Percentiles rank a stretch among this genome's conserved stretches.
phyloP scores from a whole-genome alignment of 2,113 vertebrate species.

The Rhizomys pruinosus region DNA sequence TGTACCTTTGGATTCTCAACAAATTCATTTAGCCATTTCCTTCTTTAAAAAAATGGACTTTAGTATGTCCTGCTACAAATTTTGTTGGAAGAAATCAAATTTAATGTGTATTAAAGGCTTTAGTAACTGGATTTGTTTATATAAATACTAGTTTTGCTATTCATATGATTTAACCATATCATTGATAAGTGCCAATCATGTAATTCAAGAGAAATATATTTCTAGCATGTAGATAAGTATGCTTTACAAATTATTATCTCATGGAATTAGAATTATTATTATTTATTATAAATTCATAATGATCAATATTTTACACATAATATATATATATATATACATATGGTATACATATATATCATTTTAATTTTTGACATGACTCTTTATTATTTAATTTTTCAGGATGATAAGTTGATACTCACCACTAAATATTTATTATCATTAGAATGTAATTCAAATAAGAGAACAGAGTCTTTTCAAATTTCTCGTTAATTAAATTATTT shows the following conservation, averaged over 20 bases:
- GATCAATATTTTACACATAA: not conserved
- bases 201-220: conserved; percentile 20
- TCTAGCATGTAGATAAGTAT: not conserved
- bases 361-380: too few species aligned
- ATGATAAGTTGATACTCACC: not conserved
- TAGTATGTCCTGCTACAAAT: not conserved
- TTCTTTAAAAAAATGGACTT: not conserved
- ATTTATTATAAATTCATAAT: not conserved
- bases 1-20: not conserved
- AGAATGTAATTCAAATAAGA: not conserved
- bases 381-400: not conserved
- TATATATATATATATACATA: too few species aligned
- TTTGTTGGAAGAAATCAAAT: not conserved
- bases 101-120: not conserved
- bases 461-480: not conserved
- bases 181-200: not conserved
- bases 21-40: not conserved
- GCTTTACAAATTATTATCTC: not conserved
- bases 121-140: not conserved
- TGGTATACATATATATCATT: too few species aligned
- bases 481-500: not conserved
- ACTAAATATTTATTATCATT: not conserved
- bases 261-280: not conserved
- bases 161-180: not conserved
- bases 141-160: not conserved